Evolutionary conservation across 2,113 vertebrate genomes (phyloP).

Genomic region (Xyrauchen texanus): DNA sequence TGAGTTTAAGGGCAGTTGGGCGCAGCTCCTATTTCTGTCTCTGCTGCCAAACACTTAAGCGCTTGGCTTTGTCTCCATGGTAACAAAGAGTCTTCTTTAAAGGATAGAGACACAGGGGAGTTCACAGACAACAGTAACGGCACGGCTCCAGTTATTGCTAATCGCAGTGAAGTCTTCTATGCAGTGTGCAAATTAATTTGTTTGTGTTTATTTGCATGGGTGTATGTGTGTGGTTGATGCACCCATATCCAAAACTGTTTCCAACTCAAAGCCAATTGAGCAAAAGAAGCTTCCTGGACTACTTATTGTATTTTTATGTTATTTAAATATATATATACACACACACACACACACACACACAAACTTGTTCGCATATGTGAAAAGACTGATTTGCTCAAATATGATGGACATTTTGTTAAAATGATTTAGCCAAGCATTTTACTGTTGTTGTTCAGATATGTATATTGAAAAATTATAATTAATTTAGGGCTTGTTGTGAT

Average conservation of each 20-base stretch:
- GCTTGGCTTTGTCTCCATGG: conserved; percentile 62
- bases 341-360: too few relatives aligned
- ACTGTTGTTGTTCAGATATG: conserved; percentile 18
- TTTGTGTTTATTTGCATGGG: conserved; percentile 37
- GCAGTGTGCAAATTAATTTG: conserved; percentile 56
- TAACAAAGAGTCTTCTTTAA: conserved; percentile 64
- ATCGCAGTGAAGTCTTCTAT: conserved; percentile 66
- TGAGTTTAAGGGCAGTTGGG: conserved; percentile 3
- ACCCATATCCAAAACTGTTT: conserved; percentile 48
- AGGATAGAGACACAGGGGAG: conserved; percentile 57
- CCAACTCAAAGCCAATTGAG: conserved; percentile 52
- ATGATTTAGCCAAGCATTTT: conserved; percentile 48
- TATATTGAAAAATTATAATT: conserved; percentile 25
- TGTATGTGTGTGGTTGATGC: conserved; percentile 35
- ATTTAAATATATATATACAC: conserved; percentile 22
- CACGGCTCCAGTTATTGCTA: conserved; percentile 60
- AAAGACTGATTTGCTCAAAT: conserved; percentile 51
- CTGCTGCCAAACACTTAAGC: conserved; percentile 50
- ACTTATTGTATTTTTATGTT: conserved; percentile 61
- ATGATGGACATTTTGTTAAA: conserved; percentile 41
- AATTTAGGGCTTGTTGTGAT: conserved; percentile 41
- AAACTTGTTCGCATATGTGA: conserved; percentile 52
- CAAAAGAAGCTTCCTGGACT: conserved; percentile 57
- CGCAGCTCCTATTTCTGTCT: conserved; percentile 33
- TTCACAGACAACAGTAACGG: conserved; percentile 32